These are phyloP conservation scores for Planiliza haematocheilus DNA, from an alignment of 2,113 vertebrate genomes.

Conservation along the genomic window DNA sequence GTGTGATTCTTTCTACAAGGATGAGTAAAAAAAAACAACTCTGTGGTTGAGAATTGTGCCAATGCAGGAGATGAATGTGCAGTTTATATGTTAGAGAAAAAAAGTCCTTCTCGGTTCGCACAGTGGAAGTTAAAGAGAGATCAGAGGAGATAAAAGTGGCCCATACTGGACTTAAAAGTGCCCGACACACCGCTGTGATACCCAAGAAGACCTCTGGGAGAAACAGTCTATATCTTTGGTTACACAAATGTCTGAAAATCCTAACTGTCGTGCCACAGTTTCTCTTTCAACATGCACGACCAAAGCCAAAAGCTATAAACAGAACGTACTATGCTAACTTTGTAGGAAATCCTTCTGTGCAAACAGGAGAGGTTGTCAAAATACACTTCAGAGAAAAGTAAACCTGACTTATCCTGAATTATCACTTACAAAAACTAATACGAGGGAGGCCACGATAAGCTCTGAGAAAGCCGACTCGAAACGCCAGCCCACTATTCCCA, in stretches of 20 bases:
- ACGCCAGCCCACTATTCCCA: slow-evolving; percentile 5
- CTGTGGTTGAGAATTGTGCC: too few species aligned
- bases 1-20: too few species aligned
- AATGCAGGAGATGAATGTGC: neutral
- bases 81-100: neutral
- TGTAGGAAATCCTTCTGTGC: slow-evolving; percentile 61
- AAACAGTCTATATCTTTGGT: slow-evolving; percentile 30
- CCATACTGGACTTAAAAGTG: slow-evolving; percentile 18
- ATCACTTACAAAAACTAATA: slow-evolving; percentile 63
- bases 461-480: slow-evolving; percentile 28
- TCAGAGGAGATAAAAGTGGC: slow-evolving; percentile 1
- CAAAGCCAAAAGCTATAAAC: slow-evolving; percentile 70
- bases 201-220: slow-evolving; percentile 46
- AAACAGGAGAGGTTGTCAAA: slow-evolving; percentile 64
- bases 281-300: slow-evolving; percentile 44
- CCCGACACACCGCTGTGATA: slow-evolving; percentile 14
- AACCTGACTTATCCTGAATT: slow-evolving; percentile 68
- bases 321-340: slow-evolving; percentile 46
- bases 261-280: slow-evolving; percentile 35
- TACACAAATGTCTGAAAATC: slow-evolving; percentile 52
- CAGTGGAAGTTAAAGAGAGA: neutral
- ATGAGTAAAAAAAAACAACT: too few species aligned
- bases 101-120: neutral
- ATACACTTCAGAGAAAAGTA: slow-evolving; percentile 73
- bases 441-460: slow-evolving; percentile 48